Conservation (phyloP, 2,888 invertebrate species). For the Clitarchus hookeri region DNA sequence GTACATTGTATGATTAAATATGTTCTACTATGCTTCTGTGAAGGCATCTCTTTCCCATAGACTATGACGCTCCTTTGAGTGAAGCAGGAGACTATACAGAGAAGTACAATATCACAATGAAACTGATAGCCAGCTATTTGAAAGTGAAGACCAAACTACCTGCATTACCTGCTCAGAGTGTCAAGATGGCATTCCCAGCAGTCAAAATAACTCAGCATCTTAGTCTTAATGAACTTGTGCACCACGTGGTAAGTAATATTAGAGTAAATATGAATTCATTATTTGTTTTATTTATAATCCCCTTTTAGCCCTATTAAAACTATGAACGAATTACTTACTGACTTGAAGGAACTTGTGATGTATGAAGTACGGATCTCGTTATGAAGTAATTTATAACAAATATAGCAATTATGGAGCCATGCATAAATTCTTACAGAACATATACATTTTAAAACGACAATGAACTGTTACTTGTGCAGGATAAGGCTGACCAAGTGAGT, state of each 20-base stretch:
- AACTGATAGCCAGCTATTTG: background rate
- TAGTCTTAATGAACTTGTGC: background rate
- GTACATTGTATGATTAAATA: no score
- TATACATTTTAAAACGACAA: no score
- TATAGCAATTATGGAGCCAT: no score
- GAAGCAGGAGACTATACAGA: conserved; percentile 23
- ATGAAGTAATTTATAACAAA: no score
- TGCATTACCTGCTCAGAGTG: conserved; percentile 19
- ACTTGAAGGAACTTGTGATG: no score
- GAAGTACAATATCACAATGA: background rate
- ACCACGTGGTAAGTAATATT: background rate
- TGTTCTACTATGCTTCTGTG: no score
- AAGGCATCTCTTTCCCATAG: background rate
- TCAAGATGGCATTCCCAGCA: conserved; percentile 20
- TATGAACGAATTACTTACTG: no score
- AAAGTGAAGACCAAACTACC: conserved; percentile 31
- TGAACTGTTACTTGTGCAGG: background rate
- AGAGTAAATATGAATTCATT: no score
- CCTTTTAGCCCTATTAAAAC: no score
- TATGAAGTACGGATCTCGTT: no score
- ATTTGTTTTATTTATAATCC: no score
- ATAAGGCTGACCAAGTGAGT: conserved; percentile 32
- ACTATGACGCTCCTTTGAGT: background rate
- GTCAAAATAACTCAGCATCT: background rate
- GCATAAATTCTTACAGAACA: no score